Evolutionary conservation across 2,888 invertebrate species (phyloP).

Genomic region (Apotomis turbidana): DNA sequence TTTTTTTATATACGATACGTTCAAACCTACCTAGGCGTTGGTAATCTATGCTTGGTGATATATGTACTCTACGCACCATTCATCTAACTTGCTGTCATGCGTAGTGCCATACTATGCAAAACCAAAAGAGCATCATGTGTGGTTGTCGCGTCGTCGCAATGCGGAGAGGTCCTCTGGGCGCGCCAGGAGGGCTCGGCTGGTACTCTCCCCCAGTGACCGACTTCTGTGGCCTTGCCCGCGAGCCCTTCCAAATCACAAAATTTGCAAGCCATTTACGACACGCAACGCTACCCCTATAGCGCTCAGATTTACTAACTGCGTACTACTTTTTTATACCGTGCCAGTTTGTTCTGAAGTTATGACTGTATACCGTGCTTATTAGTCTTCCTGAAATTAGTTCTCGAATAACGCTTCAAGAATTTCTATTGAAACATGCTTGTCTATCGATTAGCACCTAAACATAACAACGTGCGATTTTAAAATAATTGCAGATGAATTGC

Average conservation of each 20-base stretch:
- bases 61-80: not conserved
- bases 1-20: no score
- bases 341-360: no score
- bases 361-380: not conserved
- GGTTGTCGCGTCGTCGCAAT: constrained; percentile 71
- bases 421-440: not conserved
- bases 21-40: no score
- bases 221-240: constrained; percentile 67
- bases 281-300: constrained; percentile 49
- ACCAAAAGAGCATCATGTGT: constrained; percentile 24
- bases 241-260: constrained; percentile 63
- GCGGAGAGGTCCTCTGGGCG: constrained; percentile 75
- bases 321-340: not conserved
- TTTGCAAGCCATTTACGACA: constrained; percentile 63
- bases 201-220: constrained; percentile 77
- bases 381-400: not conserved
- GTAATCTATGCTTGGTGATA: not conserved
- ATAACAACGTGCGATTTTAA: not conserved
- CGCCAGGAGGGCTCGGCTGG: constrained; percentile 76
- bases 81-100: not conserved
- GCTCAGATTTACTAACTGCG: constrained; percentile 29
- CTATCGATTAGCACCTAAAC: constrained; percentile 13
- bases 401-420: not conserved
- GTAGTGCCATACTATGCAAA: not conserved
- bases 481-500: constrained; percentile 15